Base-by-base conservation (phyloP, 2,888 invertebrate genomes). In the Chironomus tentans region DNA sequence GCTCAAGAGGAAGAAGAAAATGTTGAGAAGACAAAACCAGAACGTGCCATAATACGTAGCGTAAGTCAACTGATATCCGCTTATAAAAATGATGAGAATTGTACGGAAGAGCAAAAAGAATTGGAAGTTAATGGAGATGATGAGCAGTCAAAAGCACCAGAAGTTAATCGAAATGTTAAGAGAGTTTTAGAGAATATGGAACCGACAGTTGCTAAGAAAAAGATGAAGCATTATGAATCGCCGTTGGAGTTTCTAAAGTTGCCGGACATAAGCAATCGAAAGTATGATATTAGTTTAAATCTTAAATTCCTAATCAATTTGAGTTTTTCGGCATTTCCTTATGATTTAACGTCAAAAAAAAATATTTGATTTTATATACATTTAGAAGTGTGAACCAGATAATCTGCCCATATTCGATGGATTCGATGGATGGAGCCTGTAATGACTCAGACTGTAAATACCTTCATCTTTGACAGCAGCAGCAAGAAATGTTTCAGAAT, bases 331-430 rank as follows among this genome's bases (percentile, higher is more conserved):
- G 38, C 10, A 38, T 38, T 38, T 38, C 10, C 38, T 38, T 38
- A 10, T 38, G 4, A 38, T 38, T 38, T 38, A 38, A 38, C 38
- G 12, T 48, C 12, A 48, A 48, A 48, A 48, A n/a, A 48, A 48
- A 2, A 47, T 47, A n/a, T 50, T 50, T 50, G 4, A 50, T 50
- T 50, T 18, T 4, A 7, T 15, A 18, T 18, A 56, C 6, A 56
- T 56, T 56, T 56, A 56, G 56, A 15, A 56, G 15, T 7, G 22
- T 74, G n/a, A 74, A 74, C 10, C 46, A 74, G 15, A 22, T 68
- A 3, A 13, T 74, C n/a, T 74, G 74, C 13, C 74, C 74, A 15
- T 74, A 21, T 74, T 38, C 62, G 18, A n/a, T 74, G 3, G 65
- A 21, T 74, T 38, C 62, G 18, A n/a, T 74, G 3, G 65, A 65